A percentile compares a stretch with the other conserved stretches of the same genome.
These are phyloP conservation scores for Nemapogon koenigi DNA, from an alignment of 2,888 invertebrate genomes.

Conservation along the genomic window DNA sequence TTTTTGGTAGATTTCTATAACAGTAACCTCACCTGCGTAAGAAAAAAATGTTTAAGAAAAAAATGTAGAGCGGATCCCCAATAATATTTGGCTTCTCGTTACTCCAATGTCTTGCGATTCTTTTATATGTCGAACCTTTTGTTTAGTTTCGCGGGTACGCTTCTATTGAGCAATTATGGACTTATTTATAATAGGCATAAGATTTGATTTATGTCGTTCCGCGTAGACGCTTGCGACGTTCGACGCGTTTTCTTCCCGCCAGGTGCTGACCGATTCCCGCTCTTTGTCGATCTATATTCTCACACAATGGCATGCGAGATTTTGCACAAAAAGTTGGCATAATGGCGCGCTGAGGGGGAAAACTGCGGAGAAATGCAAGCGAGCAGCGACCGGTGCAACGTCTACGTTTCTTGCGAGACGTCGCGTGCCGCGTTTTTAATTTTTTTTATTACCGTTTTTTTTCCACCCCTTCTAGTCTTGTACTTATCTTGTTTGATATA, in stretches of 20 bases:
- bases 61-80: slow-evolving; percentile 38
- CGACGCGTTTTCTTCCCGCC: slow-evolving; percentile 34
- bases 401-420: too few species aligned
- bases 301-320: slow-evolving; percentile 41
- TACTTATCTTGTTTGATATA: too few species aligned
- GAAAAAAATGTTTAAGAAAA: too few species aligned
- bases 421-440: too few species aligned
- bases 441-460: too few species aligned
- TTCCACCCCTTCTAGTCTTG: too few species aligned
- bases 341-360: slow-evolving; percentile 31
- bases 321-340: slow-evolving; percentile 55
- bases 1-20: slow-evolving; percentile 44
- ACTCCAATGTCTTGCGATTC: slow-evolving; percentile 48
- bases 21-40: slow-evolving; percentile 52
- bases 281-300: slow-evolving; percentile 26
- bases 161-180: slow-evolving; percentile 40
- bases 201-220: slow-evolving; percentile 37
- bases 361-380: slow-evolving; percentile 32
- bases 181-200: slow-evolving; percentile 42
- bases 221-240: slow-evolving; percentile 32
- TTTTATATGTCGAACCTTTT: slow-evolving; percentile 31
- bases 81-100: slow-evolving; percentile 48
- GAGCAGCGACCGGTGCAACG: slow-evolving; percentile 9
- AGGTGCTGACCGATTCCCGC: slow-evolving; percentile 44
- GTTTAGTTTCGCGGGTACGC: slow-evolving; percentile 34